Evolutionary conservation across 2,888 invertebrate species (phyloP).

Genomic region (Nephrotoma flavescens): DNA sequence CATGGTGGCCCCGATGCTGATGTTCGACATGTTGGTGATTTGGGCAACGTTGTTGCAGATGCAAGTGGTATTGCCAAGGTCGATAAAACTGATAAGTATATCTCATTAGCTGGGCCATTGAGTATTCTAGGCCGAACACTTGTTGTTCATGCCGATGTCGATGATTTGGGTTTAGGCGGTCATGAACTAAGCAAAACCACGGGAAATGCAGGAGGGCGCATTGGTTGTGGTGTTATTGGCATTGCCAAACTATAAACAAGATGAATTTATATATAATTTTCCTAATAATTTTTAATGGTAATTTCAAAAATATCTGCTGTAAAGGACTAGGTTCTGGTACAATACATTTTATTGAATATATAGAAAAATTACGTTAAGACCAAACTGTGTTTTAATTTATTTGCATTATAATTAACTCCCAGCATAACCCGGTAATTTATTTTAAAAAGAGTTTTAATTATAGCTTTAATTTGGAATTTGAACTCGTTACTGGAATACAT

Average conservation of each 20-base stretch:
- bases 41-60: conserved; percentile 66
- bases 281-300: background rate
- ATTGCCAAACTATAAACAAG: conserved; percentile 22
- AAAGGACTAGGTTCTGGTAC: background rate
- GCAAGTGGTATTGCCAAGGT: conserved; percentile 49
- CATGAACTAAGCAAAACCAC: conserved; percentile 86
- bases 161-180: conserved; percentile 87
- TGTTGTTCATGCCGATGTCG: conserved; percentile 84
- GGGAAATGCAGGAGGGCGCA: conserved; percentile 84
- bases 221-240: conserved; percentile 32
- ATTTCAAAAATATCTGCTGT: background rate
- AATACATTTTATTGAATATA: background rate
- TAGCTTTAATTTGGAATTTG: background rate
- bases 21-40: conserved; percentile 76
- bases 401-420: background rate
- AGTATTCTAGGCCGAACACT: conserved; percentile 73
- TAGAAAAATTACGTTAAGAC: background rate
- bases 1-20: conserved; percentile 68
- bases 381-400: background rate
- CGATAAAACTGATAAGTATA: conserved; percentile 43
- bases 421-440: background rate
- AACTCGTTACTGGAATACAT: background rate
- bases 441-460: background rate
- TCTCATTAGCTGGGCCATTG: conserved; percentile 52
- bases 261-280: conserved; percentile 12